Conservation (phyloP, 2,797 vertebrate species). For the Sebastes matsubarae region DNA sequence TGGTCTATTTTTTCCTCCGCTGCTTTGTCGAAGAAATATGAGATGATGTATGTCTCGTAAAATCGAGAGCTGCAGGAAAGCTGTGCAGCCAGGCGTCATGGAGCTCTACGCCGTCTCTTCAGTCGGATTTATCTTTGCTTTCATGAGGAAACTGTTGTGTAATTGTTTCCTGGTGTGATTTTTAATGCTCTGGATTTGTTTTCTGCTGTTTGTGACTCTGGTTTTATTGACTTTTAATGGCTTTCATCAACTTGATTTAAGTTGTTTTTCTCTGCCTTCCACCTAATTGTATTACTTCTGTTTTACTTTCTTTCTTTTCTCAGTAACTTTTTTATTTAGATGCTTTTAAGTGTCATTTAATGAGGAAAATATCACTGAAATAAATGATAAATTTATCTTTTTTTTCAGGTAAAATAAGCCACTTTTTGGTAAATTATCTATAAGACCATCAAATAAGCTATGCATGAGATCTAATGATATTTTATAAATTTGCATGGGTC, state of each 20-base stretch:
- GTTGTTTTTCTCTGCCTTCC: not conserved
- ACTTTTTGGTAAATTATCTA: too few species aligned
- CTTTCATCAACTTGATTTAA: not conserved
- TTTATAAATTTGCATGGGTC: too few species aligned
- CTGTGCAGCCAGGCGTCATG: not conserved
- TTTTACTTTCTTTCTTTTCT: not conserved
- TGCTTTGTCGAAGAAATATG: constrained; percentile 10
- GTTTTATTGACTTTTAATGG: not conserved
- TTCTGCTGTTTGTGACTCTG: not conserved
- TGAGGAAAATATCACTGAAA: not conserved
- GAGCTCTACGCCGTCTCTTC: not conserved
- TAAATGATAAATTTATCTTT: not conserved
- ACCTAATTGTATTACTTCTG: not conserved
- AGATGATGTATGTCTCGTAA: constrained; percentile 14
- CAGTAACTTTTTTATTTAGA: not conserved
- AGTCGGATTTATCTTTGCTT: not conserved
- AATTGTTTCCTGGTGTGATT: not conserved
- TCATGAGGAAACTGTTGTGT: constrained; percentile 5
- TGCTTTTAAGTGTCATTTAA: not conserved
- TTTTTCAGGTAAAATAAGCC: not conserved
- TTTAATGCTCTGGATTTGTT: not conserved
- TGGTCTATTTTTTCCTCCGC: constrained; percentile 41
- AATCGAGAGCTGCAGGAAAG: not conserved
- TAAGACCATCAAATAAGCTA: too few species aligned
- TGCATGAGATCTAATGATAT: too few species aligned